Conservation (phyloP, 1,140 invertebrate species). For the Lordiphosa stackelbergi region DNA sequence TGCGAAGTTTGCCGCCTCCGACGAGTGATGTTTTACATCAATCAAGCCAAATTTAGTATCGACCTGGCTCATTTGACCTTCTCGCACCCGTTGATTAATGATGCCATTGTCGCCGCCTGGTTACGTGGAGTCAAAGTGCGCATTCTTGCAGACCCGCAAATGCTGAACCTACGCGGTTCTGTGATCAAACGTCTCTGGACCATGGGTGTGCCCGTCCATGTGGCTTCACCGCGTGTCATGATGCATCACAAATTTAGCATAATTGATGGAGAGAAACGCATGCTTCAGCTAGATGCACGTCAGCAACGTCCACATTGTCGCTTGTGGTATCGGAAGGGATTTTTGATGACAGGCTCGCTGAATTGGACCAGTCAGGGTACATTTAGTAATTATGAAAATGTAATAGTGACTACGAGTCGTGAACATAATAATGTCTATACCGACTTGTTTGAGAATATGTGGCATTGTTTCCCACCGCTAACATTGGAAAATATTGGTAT, state of each 20-base stretch:
- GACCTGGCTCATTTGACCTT: constrained; percentile 24
- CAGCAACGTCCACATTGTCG: neutral
- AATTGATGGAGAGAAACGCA: constrained; percentile 16
- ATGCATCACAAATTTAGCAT: constrained; percentile 42
- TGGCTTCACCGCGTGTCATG: neutral
- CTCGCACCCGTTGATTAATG: neutral
- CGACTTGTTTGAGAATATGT: constrained; percentile 17
- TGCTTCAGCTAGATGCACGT: constrained; percentile 2
- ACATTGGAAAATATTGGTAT: neutral
- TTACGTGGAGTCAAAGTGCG: constrained; percentile 20
- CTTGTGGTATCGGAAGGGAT: constrained; percentile 9
- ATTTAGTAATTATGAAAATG: constrained; percentile 26
- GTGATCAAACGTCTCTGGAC: neutral
- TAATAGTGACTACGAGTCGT: constrained; percentile 14
- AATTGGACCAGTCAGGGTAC: constrained; percentile 34
- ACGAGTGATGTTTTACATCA: constrained; percentile 5
- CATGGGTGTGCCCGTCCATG: neutral
- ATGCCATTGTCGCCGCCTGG: constrained; percentile 3
- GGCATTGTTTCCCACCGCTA: neutral
- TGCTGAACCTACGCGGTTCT: constrained; percentile 13
- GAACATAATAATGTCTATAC: constrained; percentile 6
- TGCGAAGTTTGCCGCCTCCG: constrained; percentile 13
- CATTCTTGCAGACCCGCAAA: constrained; percentile 28
- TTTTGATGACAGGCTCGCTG: constrained; percentile 28
- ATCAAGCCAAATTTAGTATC: constrained; percentile 16